A percentile compares a stretch with the other conserved stretches of the same genome.
Conservation (phyloP, 2,797 vertebrate genomes). For the Luscinia megarhynchos region DNA sequence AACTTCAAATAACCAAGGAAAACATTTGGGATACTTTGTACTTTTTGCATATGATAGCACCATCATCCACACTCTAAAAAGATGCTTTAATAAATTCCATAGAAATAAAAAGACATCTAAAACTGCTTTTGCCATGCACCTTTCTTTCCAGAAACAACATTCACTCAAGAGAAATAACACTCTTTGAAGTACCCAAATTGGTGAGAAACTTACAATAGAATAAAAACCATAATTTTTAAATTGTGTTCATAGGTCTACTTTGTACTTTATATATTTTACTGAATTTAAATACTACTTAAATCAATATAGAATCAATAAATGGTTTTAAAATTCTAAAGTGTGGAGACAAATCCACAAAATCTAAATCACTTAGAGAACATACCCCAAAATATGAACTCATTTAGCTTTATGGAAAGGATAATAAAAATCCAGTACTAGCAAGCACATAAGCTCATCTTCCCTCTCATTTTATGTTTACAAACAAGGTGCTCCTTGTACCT, state of each 20-base stretch:
- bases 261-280: neutral
- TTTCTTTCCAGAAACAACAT: neutral
- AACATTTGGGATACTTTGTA: neutral
- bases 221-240: neutral
- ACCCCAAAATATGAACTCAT: neutral
- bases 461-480: neutral
- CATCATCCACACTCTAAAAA: neutral
- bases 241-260: neutral
- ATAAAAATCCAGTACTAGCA: neutral
- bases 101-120: neutral
- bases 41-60: neutral
- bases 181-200: neutral
- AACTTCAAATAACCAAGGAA: neutral
- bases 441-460: neutral
- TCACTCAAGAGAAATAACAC: neutral
- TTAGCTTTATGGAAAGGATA: neutral
- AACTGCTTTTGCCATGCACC: neutral
- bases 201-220: neutral
- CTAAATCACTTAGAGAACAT: neutral
- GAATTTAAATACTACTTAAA: neutral
- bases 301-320: neutral
- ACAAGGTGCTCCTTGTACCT: neutral
- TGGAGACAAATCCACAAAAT: neutral
- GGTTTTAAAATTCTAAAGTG: neutral
- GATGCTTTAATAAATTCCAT: neutral